Evolutionary conservation across 2,113 vertebrate species (phyloP).

Genomic region (Murina feae): DNA sequence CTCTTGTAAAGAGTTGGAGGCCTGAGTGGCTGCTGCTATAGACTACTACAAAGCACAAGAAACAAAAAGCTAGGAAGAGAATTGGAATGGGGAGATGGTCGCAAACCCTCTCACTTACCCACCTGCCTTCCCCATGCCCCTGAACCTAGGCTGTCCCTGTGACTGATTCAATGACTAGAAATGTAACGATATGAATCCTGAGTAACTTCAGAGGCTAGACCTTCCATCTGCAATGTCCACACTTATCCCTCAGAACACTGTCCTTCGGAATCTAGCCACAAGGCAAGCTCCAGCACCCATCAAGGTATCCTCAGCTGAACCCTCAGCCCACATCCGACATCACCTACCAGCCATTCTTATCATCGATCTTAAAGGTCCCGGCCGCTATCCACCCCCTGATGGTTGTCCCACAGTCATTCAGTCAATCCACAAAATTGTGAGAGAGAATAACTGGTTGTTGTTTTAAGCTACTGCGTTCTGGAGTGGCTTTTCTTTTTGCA

Average conservation of each 20-base stretch:
- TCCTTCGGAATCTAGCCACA: background rate
- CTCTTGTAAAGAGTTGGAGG: background rate
- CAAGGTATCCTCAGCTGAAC: background rate
- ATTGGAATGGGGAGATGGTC: background rate
- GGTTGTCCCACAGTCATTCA: background rate
- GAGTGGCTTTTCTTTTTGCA: background rate
- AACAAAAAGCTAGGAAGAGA: background rate
- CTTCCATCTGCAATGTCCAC: background rate
- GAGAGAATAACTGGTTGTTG: background rate
- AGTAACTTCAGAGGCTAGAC: background rate
- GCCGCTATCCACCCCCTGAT: background rate
- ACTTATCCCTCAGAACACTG: background rate
- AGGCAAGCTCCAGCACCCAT: background rate
- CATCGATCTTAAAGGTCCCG: background rate
- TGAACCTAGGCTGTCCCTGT: background rate
- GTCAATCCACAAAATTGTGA: background rate
- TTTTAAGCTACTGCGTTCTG: background rate
- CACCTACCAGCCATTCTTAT: background rate
- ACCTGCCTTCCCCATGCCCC: rapidly evolving
- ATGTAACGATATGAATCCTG: background rate
- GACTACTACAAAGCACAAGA: background rate
- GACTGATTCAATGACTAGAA: background rate
- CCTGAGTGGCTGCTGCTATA: background rate
- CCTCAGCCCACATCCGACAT: background rate
- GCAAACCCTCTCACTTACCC: background rate